Evolutionary conservation across 2,797 vertebrate genomes (phyloP).

Genomic region (Spea hammondii): DNA sequence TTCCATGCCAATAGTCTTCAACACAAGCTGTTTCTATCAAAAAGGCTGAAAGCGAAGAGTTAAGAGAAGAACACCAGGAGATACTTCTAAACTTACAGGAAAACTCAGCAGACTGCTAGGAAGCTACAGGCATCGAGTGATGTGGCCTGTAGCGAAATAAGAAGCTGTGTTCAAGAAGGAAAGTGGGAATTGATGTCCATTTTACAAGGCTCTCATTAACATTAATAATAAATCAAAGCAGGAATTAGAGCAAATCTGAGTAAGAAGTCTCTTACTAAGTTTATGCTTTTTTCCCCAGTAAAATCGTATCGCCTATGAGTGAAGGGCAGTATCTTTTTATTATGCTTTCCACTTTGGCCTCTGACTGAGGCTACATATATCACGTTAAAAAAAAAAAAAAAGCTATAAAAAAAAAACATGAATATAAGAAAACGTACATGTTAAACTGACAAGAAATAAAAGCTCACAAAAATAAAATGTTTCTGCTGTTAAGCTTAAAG

Average conservation of each 20-base stretch:
- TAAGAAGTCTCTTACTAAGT: background rate
- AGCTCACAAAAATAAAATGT: no score
- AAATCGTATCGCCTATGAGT: background rate
- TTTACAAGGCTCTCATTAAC: background rate
- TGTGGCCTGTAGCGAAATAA: constrained; percentile 28
- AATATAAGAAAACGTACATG: no score
- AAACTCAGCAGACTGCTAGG: background rate
- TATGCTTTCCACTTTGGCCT: no score
- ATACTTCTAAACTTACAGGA: background rate
- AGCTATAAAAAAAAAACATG: no score
- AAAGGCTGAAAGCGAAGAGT: background rate
- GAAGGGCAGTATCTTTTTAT: no score
- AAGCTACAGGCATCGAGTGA: constrained; percentile 9
- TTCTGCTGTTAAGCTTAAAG: no score
- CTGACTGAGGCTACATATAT: no score
- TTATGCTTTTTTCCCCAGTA: constrained; percentile 4
- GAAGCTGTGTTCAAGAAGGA: background rate
- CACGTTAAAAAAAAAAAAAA: no score
- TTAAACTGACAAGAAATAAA: no score
- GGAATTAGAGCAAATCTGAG: constrained; percentile 12
- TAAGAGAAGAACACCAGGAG: background rate
- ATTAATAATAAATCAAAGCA: constrained; percentile 30
- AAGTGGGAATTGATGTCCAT: constrained; percentile 14
- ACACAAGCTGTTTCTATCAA: background rate
- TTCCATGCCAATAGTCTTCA: no score